Percentiles rank a stretch among this genome's conserved stretches.
These are phyloP conservation scores for Oreohelix idahoensis DNA, from an alignment of 1,140 invertebrate species.

Conservation along the genomic window DNA sequence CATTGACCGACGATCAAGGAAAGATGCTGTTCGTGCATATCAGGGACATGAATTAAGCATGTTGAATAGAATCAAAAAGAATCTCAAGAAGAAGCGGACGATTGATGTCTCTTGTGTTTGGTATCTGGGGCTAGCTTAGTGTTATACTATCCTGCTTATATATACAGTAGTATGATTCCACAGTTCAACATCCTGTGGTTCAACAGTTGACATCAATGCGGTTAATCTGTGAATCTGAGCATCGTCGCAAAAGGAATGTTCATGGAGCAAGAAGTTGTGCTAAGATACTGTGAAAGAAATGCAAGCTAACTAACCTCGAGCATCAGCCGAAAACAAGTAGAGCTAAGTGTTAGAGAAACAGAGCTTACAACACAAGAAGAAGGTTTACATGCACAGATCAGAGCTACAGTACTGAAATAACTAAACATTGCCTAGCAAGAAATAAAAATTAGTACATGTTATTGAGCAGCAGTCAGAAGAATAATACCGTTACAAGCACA, in stretches of 20 bases:
- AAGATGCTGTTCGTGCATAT: too few relatives aligned
- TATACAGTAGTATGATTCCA: background rate
- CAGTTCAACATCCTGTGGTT: background rate
- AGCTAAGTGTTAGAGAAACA: too few relatives aligned
- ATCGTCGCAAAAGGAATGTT: too few relatives aligned
- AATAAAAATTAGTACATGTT: background rate
- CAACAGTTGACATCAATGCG: too few relatives aligned
- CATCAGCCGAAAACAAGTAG: too few relatives aligned
- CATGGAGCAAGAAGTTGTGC: too few relatives aligned
- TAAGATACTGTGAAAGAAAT: too few relatives aligned
- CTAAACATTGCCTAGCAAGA: background rate
- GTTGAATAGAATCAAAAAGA: background rate
- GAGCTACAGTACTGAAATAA: background rate
- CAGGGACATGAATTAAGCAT: background rate
- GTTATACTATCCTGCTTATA: background rate
- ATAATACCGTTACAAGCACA: background rate
- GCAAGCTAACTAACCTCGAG: background rate
- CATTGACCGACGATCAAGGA: too few relatives aligned
- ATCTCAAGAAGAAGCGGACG: background rate
- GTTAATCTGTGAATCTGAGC: too few relatives aligned
- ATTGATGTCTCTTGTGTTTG: slow-evolving; percentile 2
- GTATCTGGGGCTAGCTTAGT: background rate
- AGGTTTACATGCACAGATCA: background rate
- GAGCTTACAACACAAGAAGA: background rate
- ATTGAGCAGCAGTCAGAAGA: background rate